Evolutionary conservation across 2,888 invertebrate genomes (phyloP).

Genomic region (Morpho achilles): DNA sequence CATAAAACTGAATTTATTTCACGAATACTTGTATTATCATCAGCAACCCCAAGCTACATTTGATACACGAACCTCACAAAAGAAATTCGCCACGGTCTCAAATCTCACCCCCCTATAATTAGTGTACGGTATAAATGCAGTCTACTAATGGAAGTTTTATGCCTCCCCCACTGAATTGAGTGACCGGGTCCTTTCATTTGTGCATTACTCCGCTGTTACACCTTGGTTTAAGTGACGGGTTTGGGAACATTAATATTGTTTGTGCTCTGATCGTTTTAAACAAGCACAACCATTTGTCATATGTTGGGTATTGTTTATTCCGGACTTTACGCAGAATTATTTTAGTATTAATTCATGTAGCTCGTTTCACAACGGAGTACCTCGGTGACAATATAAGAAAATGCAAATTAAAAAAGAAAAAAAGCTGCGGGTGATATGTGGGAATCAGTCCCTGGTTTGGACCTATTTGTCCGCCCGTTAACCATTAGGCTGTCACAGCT

Average conservation of each 20-base stretch:
- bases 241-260: constrained; percentile 29
- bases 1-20: not conserved
- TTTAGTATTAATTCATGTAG: too few relatives aligned
- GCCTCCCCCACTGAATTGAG: constrained; percentile 36
- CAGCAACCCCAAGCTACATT: constrained; percentile 14
- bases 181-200: constrained; percentile 39
- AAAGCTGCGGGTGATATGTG: too few relatives aligned
- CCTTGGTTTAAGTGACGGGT: constrained; percentile 31
- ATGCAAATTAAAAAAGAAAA: too few relatives aligned
- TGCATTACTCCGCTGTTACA: constrained; percentile 34
- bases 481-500: too few relatives aligned
- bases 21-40: constrained; percentile 1
- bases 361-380: too few relatives aligned
- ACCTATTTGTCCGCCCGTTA: too few relatives aligned
- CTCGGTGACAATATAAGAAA: too few relatives aligned
- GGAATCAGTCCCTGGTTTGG: too few relatives aligned
- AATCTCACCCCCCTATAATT: constrained; percentile 41
- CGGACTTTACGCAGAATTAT: not conserved
- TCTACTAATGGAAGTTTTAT: constrained; percentile 47
- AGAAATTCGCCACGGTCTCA: constrained; percentile 25
- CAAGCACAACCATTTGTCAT: constrained; percentile 12
- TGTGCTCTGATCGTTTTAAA: constrained; percentile 13
- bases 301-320: constrained; percentile 2
- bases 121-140: constrained; percentile 46
- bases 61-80: constrained; percentile 22